These are phyloP conservation scores for Cherax quadricarinatus DNA, from an alignment of 1,140 invertebrate species.

Conservation along the genomic window DNA sequence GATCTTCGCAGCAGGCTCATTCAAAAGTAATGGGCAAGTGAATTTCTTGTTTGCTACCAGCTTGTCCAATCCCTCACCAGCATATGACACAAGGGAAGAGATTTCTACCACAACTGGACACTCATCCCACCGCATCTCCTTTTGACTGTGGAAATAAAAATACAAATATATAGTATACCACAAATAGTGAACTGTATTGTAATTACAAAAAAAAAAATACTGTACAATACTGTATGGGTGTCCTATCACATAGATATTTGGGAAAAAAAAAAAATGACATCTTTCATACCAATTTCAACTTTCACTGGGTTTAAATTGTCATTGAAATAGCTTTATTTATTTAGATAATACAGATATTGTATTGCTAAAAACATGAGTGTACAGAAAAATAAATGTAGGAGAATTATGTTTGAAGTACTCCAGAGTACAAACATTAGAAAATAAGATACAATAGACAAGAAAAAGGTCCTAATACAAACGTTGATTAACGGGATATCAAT, in stretches of 20 bases:
- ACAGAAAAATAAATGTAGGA: no score
- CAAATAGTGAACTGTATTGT: neutral
- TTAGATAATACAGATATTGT: no score
- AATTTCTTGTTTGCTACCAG: constrained; percentile 84
- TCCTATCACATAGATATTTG: neutral
- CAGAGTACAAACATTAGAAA: no score
- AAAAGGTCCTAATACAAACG: no score
- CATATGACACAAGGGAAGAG: constrained; percentile 93
- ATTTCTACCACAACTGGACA: constrained; percentile 89
- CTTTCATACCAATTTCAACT: no score
- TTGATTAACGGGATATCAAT: no score
- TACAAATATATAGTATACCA: neutral
- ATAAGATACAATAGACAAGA: no score
- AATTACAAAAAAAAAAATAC: neutral
- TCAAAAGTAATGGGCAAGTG: constrained; percentile 82
- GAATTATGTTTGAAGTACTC: no score
- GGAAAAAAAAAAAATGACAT: neutral
- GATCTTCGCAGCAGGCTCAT: constrained; percentile 39
- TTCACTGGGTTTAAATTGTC: no score
- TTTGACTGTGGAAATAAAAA: constrained; percentile 76
- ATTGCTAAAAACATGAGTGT: no score
- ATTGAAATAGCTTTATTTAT: no score
- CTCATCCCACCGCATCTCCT: constrained; percentile 76
- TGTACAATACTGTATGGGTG: neutral
- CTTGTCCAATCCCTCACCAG: constrained; percentile 87